phyloP scores from a whole-genome alignment of 2,797 vertebrate species.

The Anas capensis region DNA sequence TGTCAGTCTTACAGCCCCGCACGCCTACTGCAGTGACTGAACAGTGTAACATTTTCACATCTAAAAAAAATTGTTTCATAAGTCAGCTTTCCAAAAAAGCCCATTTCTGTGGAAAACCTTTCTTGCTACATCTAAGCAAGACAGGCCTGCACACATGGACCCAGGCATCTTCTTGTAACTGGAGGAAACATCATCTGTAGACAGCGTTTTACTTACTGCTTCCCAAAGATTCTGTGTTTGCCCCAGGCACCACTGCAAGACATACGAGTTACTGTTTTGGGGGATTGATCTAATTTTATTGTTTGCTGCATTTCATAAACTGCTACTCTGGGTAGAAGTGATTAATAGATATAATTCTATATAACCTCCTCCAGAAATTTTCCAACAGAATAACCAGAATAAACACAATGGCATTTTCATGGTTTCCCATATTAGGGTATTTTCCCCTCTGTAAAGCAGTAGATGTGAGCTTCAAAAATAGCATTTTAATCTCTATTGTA shows the following conservation, averaged over 20 bases:
- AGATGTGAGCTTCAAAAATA: background rate
- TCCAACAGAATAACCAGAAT: constrained; percentile 20
- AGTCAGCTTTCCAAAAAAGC: background rate
- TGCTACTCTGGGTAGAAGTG: constrained; percentile 4
- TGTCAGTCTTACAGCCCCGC: constrained; percentile 2
- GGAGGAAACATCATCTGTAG: background rate
- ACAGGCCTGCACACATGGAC: background rate
- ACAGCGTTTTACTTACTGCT: background rate
- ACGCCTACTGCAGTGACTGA: constrained; percentile 3
- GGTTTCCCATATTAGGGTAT: background rate
- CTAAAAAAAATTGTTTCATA: background rate
- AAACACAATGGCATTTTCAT: background rate
- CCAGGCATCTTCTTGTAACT: background rate
- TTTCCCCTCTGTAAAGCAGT: background rate
- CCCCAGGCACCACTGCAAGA: constrained; percentile 1
- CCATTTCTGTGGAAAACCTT: background rate
- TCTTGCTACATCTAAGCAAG: background rate
- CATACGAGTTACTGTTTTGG: background rate
- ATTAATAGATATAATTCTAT: constrained; percentile 30
- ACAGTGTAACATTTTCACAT: background rate
- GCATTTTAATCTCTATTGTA: background rate
- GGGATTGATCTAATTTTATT: constrained; percentile 5
- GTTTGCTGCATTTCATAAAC: constrained; percentile 33
- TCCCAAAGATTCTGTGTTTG: background rate
- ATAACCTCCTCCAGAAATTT: constrained; percentile 11